phyloP scores from a whole-genome alignment of 2,888 invertebrate species.

The Salpingus planirostris region DNA sequence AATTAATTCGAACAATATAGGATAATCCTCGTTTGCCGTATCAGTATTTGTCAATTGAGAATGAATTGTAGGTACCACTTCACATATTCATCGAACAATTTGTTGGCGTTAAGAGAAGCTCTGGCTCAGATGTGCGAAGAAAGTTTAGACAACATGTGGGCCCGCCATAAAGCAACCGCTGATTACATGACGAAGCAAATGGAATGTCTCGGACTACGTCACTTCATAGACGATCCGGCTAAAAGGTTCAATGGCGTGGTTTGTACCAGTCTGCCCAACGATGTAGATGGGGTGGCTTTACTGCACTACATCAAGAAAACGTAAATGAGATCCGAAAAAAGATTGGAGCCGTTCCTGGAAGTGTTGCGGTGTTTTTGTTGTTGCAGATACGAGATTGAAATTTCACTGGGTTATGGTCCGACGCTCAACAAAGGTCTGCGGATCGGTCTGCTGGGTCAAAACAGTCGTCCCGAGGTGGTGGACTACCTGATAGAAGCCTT shows the following conservation, averaged over 20 bases:
- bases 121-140: slow-evolving; percentile 60
- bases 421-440: slow-evolving; percentile 67
- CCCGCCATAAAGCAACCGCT: slow-evolving; percentile 56
- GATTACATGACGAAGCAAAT: slow-evolving; percentile 56
- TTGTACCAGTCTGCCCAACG: slow-evolving; percentile 52
- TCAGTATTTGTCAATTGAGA: no score
- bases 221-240: slow-evolving; percentile 55
- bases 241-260: slow-evolving; percentile 59
- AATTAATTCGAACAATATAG: slow-evolving; percentile 22
- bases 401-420: slow-evolving; percentile 71
- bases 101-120: slow-evolving; percentile 71
- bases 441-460: slow-evolving; percentile 72
- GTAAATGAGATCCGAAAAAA: no score
- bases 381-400: slow-evolving; percentile 52
- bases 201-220: slow-evolving; percentile 53
- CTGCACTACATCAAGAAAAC: slow-evolving; percentile 17
- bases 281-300: slow-evolving; percentile 47
- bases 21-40: no score
- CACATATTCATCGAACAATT: slow-evolving; percentile 63
- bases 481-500: slow-evolving; percentile 31
- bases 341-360: no score
- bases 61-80: slow-evolving; percentile 68
- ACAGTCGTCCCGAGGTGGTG: slow-evolving; percentile 33
- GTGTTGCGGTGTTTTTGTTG: no score
- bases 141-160: slow-evolving; percentile 58